phyloP scores from a whole-genome alignment of 2,888 invertebrate genomes.

The Tryphoninae sp. region DNA sequence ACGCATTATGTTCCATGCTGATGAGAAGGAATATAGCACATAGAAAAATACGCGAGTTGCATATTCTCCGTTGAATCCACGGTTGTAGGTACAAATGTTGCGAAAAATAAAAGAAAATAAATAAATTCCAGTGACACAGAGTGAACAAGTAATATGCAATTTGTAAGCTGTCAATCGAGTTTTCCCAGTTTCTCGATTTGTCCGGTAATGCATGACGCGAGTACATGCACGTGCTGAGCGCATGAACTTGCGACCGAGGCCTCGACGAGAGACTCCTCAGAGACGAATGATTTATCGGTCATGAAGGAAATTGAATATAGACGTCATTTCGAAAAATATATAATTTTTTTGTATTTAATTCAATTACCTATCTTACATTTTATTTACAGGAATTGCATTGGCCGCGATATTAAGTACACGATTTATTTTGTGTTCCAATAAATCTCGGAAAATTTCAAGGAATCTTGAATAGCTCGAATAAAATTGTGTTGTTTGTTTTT shows the following conservation, averaged over 20 bases:
- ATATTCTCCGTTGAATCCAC: no score
- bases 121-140: background rate
- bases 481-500: no score
- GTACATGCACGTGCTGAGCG: conserved; percentile 16
- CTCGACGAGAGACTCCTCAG: background rate
- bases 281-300: no score
- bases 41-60: conserved; percentile 16
- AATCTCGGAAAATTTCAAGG: no score
- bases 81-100: background rate
- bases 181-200: conserved; percentile 19
- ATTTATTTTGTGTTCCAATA: no score
- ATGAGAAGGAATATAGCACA: conserved; percentile 23
- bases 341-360: background rate
- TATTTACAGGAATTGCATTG: background rate
- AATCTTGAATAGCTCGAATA: no score
- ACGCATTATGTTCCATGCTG: conserved; percentile 25
- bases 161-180: conserved; percentile 61
- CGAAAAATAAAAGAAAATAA: conserved; percentile 2
- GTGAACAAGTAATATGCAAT: conserved; percentile 58
- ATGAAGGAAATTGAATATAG: no score
- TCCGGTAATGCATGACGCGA: conserved; percentile 4
- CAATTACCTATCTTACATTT: background rate
- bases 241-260: background rate
- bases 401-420: no score
- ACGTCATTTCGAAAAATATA: no score